Evolutionary conservation across 2,888 invertebrate genomes (phyloP).

Genomic region (Thereva nobilitata): DNA sequence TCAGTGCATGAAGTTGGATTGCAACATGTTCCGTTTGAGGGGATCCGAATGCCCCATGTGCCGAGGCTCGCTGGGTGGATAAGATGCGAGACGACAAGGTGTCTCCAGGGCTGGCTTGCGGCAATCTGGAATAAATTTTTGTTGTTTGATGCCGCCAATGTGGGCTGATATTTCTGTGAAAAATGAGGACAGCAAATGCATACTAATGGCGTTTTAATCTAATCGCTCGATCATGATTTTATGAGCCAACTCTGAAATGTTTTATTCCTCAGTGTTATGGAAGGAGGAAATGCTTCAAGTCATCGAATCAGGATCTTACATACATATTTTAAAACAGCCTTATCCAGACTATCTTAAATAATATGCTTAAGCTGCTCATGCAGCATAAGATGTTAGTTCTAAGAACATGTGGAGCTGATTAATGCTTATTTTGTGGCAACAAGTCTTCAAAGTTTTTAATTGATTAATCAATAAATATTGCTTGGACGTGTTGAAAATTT

Average conservation of each 20-base stretch:
- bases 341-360: too few relatives aligned
- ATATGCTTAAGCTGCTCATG: too few relatives aligned
- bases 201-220: conserved; percentile 47
- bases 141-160: conserved; percentile 44
- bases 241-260: conserved; percentile 24
- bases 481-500: too few relatives aligned
- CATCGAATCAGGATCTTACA: conserved; percentile 31
- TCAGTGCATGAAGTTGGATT: conserved; percentile 29
- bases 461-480: too few relatives aligned
- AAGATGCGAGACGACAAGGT: conserved; percentile 33
- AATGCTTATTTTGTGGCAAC: too few relatives aligned
- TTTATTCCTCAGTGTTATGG: conserved; percentile 11
- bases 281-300: conserved; percentile 23
- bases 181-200: conserved; percentile 47
- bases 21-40: conserved; percentile 31
- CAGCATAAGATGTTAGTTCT: too few relatives aligned
- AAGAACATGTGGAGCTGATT: too few relatives aligned
- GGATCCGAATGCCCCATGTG: conserved; percentile 3
- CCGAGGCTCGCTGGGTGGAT: conserved; percentile 6
- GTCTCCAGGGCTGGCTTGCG: conserved; percentile 8
- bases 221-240: conserved; percentile 35
- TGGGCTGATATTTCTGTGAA: conserved; percentile 47
- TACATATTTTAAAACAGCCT: background rate
- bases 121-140: conserved; percentile 29
- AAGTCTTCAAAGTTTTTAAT: too few relatives aligned